phyloP scores from a whole-genome alignment of 2,113 vertebrate species.

The Datnioides undecimradiatus region DNA sequence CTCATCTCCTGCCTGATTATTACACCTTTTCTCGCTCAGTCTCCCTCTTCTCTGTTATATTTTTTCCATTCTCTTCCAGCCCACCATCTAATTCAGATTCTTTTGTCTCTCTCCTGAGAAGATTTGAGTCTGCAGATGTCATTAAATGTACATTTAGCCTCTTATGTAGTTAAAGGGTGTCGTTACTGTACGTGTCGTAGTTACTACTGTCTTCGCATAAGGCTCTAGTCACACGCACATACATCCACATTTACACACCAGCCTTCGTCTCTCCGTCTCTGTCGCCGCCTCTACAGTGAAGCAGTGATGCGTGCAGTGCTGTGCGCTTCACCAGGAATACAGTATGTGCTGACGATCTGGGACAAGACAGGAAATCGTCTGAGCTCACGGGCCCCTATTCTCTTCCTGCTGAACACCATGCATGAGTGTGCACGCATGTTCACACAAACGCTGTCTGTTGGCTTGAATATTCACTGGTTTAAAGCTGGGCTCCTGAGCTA shows the following conservation, averaged over 20 bases:
- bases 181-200: neutral
- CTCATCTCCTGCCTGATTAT: constrained; percentile 23
- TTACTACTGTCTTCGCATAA: constrained; percentile 1
- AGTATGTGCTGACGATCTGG: constrained; percentile 64
- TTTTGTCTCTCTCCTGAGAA: neutral
- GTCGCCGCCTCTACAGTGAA: constrained; percentile 34
- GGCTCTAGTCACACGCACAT: constrained; percentile 6
- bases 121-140: neutral
- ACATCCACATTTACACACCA: neutral
- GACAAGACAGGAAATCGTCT: constrained; percentile 63
- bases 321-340: constrained; percentile 54
- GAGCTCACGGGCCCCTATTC: constrained; percentile 47
- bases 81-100: neutral
- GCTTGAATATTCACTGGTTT: constrained; percentile 48
- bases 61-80: neutral
- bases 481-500: constrained; percentile 51
- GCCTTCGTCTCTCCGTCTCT: neutral
- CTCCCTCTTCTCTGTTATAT: neutral
- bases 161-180: neutral
- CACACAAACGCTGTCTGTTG: constrained; percentile 35
- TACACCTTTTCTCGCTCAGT: constrained; percentile 4
- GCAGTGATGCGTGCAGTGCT: constrained; percentile 47
- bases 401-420: neutral
- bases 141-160: neutral
- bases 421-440: neutral